Conservation (phyloP, 53 echinoderm and acorn worm genomes). For the Henricia sp. region DNA sequence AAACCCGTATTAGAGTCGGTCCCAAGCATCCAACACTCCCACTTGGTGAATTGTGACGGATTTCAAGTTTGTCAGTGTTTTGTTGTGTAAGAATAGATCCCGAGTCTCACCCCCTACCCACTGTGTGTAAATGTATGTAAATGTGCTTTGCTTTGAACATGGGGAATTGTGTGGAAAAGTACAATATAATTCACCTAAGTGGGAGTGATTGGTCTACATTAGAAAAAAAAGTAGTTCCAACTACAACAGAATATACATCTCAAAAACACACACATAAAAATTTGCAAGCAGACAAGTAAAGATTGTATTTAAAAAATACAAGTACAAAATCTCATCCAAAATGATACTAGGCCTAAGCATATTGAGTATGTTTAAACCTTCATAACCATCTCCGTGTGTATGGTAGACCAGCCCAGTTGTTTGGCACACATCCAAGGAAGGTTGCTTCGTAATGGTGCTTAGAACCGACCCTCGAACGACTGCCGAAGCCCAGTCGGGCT, state of each 20-base stretch:
- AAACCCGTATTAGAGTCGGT: neutral
- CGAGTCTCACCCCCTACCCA: too few relatives aligned
- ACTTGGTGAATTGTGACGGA: neutral
- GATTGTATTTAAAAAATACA: neutral
- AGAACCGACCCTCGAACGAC: conserved; percentile 47
- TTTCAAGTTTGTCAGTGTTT: neutral
- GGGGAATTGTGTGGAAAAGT: too few relatives aligned
- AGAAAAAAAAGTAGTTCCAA: too few relatives aligned
- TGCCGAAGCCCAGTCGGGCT: neutral
- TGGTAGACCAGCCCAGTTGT: conserved; percentile 3
- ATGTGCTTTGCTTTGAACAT: too few relatives aligned
- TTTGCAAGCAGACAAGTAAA: too few relatives aligned
- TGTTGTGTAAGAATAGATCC: too few relatives aligned
- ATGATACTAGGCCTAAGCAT: conserved; percentile 47
- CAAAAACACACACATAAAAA: too few relatives aligned
- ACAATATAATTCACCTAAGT: too few relatives aligned
- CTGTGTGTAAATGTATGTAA: too few relatives aligned
- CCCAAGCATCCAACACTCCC: conserved; percentile 4
- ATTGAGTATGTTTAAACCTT: conserved; percentile 45
- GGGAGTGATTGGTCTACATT: too few relatives aligned
- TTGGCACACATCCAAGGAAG: conserved; percentile 27
- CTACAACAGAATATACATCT: too few relatives aligned
- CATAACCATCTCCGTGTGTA: conserved; percentile 15
- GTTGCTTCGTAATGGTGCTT: conserved; percentile 11
- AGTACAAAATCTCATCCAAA: neutral